Evolutionary conservation across 2,797 vertebrate species (phyloP).

Genomic region (Onychomys torridus): DNA sequence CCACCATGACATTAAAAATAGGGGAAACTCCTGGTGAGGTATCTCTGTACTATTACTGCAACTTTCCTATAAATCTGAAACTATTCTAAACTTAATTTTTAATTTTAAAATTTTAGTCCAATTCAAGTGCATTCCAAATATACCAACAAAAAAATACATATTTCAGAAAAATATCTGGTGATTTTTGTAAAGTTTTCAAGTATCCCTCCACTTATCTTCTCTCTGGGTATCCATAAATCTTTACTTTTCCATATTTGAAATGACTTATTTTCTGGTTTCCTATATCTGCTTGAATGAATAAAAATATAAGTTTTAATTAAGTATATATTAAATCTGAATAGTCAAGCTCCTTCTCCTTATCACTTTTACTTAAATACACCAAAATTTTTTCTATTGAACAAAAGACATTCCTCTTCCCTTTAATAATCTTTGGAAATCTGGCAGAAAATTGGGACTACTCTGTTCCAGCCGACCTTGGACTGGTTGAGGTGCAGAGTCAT

Average conservation of each 20-base stretch:
- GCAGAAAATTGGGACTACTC: conserved; percentile 34
- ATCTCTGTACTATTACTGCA: not conserved
- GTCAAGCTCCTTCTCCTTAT: conserved; percentile 51
- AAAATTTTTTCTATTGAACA: conserved; percentile 68
- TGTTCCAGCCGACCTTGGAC: conserved; percentile 60
- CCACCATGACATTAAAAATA: not conserved
- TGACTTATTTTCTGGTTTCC: conserved; percentile 27
- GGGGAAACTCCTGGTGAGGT: not conserved
- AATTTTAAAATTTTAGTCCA: conserved; percentile 3
- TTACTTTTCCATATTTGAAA: conserved; percentile 51
- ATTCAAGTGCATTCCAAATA: not conserved
- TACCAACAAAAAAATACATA: not conserved
- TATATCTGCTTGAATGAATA: conserved; percentile 55
- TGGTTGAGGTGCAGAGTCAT: conserved; percentile 49
- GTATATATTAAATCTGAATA: conserved; percentile 62
- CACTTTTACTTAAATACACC: conserved; percentile 62
- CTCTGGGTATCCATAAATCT: conserved; percentile 45
- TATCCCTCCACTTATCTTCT: not conserved
- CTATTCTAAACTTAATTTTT: conserved; percentile 1
- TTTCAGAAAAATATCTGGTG: not conserved
- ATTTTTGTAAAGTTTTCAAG: conserved; percentile 41
- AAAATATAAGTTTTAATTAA: conserved; percentile 31
- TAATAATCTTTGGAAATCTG: conserved; percentile 66
- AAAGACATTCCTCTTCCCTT: conserved; percentile 43
- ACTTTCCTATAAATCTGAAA: not conserved